Evolutionary conservation across 2,797 vertebrate species (phyloP), one percentile per base, ranked within the genome.

Genomic region (Somateria mollissima): DNA sequence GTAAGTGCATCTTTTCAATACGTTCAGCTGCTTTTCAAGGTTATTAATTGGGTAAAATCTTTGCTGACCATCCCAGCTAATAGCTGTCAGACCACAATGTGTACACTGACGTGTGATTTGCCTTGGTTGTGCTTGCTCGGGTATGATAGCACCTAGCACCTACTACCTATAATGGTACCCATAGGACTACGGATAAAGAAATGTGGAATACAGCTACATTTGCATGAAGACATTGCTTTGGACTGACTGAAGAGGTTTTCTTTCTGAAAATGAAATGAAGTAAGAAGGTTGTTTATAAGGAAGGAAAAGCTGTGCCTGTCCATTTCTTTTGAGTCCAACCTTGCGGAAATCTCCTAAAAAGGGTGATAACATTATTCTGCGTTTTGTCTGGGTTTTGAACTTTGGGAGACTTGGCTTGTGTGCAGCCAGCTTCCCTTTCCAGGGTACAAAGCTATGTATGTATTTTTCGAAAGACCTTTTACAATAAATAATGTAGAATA

Each of bases 361-460:
- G 0, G 47, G 54, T 0, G 0, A 3, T 67, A 39, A 10, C 17
- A 66, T 8, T 62, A 13, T 47, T 90, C 34, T 75, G 51, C 1
- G 0, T 66, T 89, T 88, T 32, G 28, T 47, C 25, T 54, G 17
- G 75, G 18, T 72, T 87, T 62, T 89, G 36, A 19, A 18, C 12
- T 87, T 77, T 15, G 4, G 12, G 8, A 72, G 13, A 54, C 8
- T 37, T 66, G n/a, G n/a, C 64, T 3, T 8, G 3, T 57, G 60
- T 4, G 4, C 24, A 5, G 16, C 32, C 43, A 76, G 56, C 83
- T 90, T 94, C 56, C 11, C 19, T 84, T 86, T 80, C 66, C 47
- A 60, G 32, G 14, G 24, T 47, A 39, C 30, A 84, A 61, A 78
- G 4, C 41, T 84, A 9, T 0, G 0, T 32, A 27, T 57, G 13